phyloP scores from a whole-genome alignment of 2,113 vertebrate species.

The Oncorhynchus masou region DNA sequence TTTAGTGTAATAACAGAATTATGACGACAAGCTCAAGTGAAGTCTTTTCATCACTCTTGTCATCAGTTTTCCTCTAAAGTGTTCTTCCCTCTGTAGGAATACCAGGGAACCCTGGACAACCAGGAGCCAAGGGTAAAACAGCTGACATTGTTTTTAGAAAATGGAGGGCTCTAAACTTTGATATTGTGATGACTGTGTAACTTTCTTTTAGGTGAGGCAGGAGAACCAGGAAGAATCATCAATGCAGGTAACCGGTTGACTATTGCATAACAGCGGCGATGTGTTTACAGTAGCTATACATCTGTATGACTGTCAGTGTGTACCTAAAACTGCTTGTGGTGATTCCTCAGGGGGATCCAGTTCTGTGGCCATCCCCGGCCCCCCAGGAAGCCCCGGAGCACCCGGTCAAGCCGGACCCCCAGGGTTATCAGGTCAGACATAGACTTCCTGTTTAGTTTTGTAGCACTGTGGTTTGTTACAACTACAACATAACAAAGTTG shows the following conservation, averaged over 20 bases:
- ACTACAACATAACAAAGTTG: too few relatives aligned
- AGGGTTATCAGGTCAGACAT: slow-evolving; percentile 84
- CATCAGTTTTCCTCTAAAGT: background rate
- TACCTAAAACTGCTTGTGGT: slow-evolving; percentile 1
- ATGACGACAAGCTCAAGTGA: background rate
- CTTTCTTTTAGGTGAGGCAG: slow-evolving; percentile 76
- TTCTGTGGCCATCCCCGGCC: slow-evolving; percentile 82
- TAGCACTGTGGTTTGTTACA: background rate
- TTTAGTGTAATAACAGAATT: background rate
- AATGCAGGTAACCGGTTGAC: slow-evolving; percentile 76
- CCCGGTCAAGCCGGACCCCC: slow-evolving; percentile 83
- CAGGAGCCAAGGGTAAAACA: slow-evolving; percentile 82
- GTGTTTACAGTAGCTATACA: background rate
- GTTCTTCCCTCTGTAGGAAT: slow-evolving; percentile 71
- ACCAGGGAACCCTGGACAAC: slow-evolving; percentile 82
- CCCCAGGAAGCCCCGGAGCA: slow-evolving; percentile 85
- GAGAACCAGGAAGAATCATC: slow-evolving; percentile 81
- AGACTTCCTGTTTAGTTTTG: background rate
- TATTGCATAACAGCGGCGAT: background rate
- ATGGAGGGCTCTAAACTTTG: background rate
- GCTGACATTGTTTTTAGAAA: background rate
- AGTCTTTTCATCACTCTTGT: background rate
- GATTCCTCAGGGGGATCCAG: slow-evolving; percentile 76
- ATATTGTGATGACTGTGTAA: background rate
- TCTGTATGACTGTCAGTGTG: background rate